Conservation (phyloP, 2,113 vertebrate species). For the Symphodus melops region DNA sequence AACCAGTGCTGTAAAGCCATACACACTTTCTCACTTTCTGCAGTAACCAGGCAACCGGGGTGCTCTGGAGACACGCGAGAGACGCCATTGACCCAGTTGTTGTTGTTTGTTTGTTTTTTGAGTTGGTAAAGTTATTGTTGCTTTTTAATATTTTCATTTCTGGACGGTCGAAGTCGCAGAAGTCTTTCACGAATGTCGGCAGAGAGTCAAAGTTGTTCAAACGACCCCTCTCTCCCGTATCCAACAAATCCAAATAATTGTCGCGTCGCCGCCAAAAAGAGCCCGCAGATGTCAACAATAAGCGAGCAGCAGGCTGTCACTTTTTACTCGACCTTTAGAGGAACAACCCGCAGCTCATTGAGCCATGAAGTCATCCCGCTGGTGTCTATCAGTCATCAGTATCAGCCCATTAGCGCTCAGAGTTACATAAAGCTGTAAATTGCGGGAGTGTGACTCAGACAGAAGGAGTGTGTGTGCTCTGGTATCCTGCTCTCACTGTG, state of each 20-base stretch:
- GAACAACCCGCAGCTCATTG: slow-evolving; percentile 43
- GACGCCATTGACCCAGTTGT: no score
- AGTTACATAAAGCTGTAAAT: slow-evolving; percentile 25
- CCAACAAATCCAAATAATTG: no score
- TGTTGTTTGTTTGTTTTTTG: no score
- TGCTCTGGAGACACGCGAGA: no score
- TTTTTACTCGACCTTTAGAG: slow-evolving; percentile 44
- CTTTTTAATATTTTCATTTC: no score
- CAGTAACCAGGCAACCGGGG: no score
- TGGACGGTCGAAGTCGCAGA: no score
- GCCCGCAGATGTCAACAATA: not conserved
- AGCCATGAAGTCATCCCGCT: slow-evolving; percentile 19
- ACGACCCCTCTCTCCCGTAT: not conserved
- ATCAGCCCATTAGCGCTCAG: slow-evolving; percentile 29
- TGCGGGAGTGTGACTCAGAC: slow-evolving; percentile 39
- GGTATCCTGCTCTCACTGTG: slow-evolving; percentile 22
- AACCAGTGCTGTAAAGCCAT: no score
- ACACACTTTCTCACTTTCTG: no score
- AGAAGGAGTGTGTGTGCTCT: slow-evolving; percentile 4
- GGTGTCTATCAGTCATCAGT: slow-evolving; percentile 37
- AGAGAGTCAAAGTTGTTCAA: no score
- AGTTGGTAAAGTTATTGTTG: no score
- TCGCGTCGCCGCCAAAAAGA: not conserved
- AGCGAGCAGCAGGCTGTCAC: slow-evolving; percentile 1
- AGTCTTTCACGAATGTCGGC: no score